Percentiles rank a stretch among this genome's conserved stretches.
Evolutionary conservation across 2,888 invertebrate genomes (phyloP).

Genomic region (Neocrepidodera transversa): DNA sequence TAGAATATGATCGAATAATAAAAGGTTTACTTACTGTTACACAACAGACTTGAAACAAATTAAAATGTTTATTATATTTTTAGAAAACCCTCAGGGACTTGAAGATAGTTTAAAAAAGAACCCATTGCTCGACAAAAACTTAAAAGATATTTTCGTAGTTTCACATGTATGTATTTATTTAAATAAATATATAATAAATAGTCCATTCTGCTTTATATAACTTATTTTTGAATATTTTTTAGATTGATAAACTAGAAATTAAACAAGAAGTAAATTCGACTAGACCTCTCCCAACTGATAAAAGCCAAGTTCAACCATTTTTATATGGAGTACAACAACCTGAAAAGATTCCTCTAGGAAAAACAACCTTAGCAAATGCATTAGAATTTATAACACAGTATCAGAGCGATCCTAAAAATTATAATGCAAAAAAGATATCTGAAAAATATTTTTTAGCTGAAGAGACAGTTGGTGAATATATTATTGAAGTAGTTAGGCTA

Average conservation of each 20-base stretch:
- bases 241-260: conserved; percentile 19
- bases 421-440: conserved; percentile 69
- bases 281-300: conserved; percentile 68
- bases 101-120: conserved; percentile 71
- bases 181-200: not conserved
- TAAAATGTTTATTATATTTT: conserved; percentile 33
- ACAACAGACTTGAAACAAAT: too few species aligned
- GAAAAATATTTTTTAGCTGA: conserved; percentile 72
- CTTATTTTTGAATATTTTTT: conserved; percentile 15
- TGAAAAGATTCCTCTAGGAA: conserved; percentile 66
- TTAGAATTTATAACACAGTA: conserved; percentile 73
- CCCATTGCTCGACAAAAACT: conserved; percentile 65
- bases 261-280: conserved; percentile 58
- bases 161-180: conserved; percentile 61
- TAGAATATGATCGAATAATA: conserved; percentile 70
- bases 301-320: conserved; percentile 62
- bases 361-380: conserved; percentile 69
- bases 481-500: too few species aligned
- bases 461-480: conserved; percentile 65
- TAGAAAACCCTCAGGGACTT: conserved; percentile 69
- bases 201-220: not conserved
- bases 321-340: conserved; percentile 77
- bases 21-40: conserved; percentile 61
- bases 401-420: conserved; percentile 66
- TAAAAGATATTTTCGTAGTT: conserved; percentile 78